Percentiles rank a stretch among this genome's conserved stretches.
These are phyloP conservation scores for Drosophila bipectinata DNA, from an alignment of 1,140 invertebrate species.

Conservation along the genomic window DNA sequence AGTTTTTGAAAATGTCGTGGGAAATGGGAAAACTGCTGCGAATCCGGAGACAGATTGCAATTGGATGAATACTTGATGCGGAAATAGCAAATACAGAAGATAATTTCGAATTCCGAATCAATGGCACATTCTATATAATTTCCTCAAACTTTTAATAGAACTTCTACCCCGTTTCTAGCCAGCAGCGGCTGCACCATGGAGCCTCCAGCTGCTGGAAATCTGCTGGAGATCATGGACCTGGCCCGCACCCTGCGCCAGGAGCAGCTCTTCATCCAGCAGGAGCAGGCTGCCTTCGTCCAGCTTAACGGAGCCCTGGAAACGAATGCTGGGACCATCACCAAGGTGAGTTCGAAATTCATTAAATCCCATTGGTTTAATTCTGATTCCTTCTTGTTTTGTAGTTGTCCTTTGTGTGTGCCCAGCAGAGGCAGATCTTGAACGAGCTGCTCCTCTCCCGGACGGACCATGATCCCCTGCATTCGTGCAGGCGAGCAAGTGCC, in stretches of 20 bases:
- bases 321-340: slow-evolving; percentile 79
- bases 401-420: slow-evolving; percentile 94
- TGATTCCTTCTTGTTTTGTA: slow-evolving; percentile 81
- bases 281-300: slow-evolving; percentile 75
- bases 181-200: slow-evolving; percentile 66
- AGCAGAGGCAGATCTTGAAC: slow-evolving; percentile 94
- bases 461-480: slow-evolving; percentile 89
- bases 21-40: neutral
- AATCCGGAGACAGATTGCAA: neutral
- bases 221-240: slow-evolving; percentile 83
- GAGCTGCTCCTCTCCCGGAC: slow-evolving; percentile 90
- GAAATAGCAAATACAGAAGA: too few species aligned
- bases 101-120: neutral
- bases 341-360: slow-evolving; percentile 41
- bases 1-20: neutral
- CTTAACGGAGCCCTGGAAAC: slow-evolving; percentile 66
- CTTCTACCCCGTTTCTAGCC: neutral
- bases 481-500: slow-evolving; percentile 90
- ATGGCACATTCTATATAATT: neutral
- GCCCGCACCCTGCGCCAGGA: slow-evolving; percentile 82
- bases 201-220: slow-evolving; percentile 76
- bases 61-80: neutral
- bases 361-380: too few species aligned
- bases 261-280: slow-evolving; percentile 80
- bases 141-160: neutral